Percentiles rank a stretch among this genome's conserved stretches.
phyloP scores from a whole-genome alignment of 2,888 invertebrate species.

The Diadegma fenestrale region DNA sequence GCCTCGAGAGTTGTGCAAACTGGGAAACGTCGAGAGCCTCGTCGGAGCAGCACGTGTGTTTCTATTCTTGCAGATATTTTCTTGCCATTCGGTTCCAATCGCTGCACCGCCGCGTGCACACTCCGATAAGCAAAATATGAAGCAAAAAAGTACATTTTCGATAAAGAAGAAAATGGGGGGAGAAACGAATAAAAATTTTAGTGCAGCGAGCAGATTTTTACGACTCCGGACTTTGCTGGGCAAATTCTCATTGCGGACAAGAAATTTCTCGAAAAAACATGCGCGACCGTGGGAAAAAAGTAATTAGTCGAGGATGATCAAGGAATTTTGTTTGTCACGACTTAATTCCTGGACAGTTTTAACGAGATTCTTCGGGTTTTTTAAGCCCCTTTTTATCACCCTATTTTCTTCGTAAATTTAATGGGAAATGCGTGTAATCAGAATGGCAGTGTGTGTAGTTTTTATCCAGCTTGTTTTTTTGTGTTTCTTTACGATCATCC shows the following conservation, averaged over 20 bases:
- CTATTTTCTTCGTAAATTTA: neutral
- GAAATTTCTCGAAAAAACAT: neutral
- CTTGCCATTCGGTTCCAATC: neutral
- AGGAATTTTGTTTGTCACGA: neutral
- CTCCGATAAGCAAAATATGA: neutral
- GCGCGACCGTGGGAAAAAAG: neutral
- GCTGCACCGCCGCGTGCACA: neutral
- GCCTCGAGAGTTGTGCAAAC: constrained; percentile 29
- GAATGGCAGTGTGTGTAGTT: neutral
- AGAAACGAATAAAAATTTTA: neutral
- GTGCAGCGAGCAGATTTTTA: neutral
- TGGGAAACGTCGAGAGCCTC: constrained; percentile 14
- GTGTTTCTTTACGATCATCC: neutral
- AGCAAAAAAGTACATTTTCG: neutral
- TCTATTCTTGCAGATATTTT: neutral
- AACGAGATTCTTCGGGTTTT: neutral
- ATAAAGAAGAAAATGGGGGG: neutral
- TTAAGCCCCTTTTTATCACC: neutral
- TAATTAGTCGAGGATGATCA: neutral
- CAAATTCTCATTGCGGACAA: too few species aligned
- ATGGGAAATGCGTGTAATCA: neutral
- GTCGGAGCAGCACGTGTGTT: neutral
- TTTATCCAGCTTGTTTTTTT: neutral
- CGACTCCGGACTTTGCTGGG: too few species aligned
- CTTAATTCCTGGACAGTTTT: neutral